These are phyloP conservation scores for Gymnodraco acuticeps DNA, from an alignment of 2,797 vertebrate species.

Conservation along the genomic window DNA sequence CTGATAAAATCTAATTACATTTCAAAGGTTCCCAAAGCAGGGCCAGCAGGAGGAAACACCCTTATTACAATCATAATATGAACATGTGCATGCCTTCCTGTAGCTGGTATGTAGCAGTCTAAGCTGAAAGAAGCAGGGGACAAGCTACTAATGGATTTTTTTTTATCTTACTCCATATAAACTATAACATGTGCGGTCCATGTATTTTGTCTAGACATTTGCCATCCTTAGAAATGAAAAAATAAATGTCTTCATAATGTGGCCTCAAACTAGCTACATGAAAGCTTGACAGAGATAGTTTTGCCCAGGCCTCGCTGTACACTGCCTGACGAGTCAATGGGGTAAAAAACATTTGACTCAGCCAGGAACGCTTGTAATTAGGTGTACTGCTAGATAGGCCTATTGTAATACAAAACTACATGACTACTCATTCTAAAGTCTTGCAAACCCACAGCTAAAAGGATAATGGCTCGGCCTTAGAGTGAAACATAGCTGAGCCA, in stretches of 20 bases:
- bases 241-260: constrained; percentile 12
- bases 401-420: constrained; percentile 83
- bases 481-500: constrained; percentile 79
- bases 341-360: constrained; percentile 55
- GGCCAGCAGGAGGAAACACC: constrained; percentile 62
- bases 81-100: constrained; percentile 26
- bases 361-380: constrained; percentile 77
- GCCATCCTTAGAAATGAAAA: background rate
- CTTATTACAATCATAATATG: constrained; percentile 35
- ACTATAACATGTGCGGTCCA: background rate
- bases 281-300: constrained; percentile 32
- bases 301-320: constrained; percentile 27
- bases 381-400: constrained; percentile 67
- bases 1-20: constrained; percentile 81
- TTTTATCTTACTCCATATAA: background rate
- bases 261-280: constrained; percentile 20
- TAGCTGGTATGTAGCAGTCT: constrained; percentile 8
- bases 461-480: constrained; percentile 83
- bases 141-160: background rate
- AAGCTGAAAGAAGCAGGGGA: constrained; percentile 4
- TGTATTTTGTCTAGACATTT: constrained; percentile 2
- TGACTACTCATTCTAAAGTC: constrained; percentile 79
- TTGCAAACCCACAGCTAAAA: constrained; percentile 80
- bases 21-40: constrained; percentile 76
- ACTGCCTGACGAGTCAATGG: constrained; percentile 33